These are phyloP conservation scores for Oreohelix idahoensis DNA, from an alignment of 1,140 invertebrate genomes.

Conservation along the genomic window DNA sequence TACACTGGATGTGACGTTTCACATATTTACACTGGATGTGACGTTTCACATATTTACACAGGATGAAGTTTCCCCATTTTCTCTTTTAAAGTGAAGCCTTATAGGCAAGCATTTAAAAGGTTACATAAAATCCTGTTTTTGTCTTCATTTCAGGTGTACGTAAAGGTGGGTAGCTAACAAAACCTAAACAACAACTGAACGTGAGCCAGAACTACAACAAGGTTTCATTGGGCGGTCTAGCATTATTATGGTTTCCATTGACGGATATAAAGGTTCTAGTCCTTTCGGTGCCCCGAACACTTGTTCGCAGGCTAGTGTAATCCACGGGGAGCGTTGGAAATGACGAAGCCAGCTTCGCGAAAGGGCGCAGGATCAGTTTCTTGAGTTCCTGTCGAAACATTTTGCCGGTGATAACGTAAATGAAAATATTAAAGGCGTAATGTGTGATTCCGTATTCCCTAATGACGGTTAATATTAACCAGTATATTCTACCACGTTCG, in stretches of 20 bases:
- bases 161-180: no score
- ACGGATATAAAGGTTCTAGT: conserved; percentile 47
- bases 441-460: conserved; percentile 71
- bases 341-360: conserved; percentile 46
- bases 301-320: conserved; percentile 55
- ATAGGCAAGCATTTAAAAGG: no score
- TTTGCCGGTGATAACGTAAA: conserved; percentile 70
- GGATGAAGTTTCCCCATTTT: no score
- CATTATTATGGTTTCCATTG: conserved; percentile 44
- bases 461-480: conserved; percentile 57
- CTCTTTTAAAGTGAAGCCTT: no score
- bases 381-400: conserved; percentile 68
- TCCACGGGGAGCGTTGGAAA: conserved; percentile 46
- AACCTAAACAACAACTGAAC: no score
- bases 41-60: no score
- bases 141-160: no score
- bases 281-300: conserved; percentile 44
- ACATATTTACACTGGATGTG: no score
- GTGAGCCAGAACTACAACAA: no score
- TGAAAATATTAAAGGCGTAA: conserved; percentile 71
- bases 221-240: not conserved
- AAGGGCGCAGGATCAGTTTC: conserved; percentile 49
- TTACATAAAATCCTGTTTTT: no score
- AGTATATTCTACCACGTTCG: conserved; percentile 55
- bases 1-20: no score